These are phyloP conservation scores for Altica lythri DNA, from an alignment of 2,888 invertebrate species.

Conservation along the genomic window DNA sequence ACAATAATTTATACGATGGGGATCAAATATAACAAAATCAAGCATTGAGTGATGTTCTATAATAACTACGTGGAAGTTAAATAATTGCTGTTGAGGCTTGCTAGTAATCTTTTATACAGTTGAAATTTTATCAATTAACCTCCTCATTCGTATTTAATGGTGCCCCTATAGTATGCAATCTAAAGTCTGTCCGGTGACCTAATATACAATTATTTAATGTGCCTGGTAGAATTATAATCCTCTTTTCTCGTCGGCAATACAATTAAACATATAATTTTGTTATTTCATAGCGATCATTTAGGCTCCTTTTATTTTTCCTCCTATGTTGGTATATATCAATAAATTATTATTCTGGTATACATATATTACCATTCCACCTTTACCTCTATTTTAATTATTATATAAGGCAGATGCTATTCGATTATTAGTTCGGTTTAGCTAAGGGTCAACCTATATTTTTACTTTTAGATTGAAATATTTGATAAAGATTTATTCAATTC, in stretches of 20 bases:
- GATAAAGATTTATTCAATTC: too few species aligned
- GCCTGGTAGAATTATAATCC: conserved; percentile 38
- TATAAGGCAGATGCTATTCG: conserved; percentile 1
- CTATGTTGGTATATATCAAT: conserved; percentile 24
- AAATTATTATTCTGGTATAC: conserved; percentile 25
- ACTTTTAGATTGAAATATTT: too few species aligned
- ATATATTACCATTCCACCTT: conserved; percentile 1
- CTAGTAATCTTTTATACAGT: conserved; percentile 50
- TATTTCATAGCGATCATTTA: conserved; percentile 34
- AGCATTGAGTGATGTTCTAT: conserved; percentile 50
- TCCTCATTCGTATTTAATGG: conserved; percentile 50
- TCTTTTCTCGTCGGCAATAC: conserved; percentile 31
- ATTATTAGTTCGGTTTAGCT: too few species aligned
- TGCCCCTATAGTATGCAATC: conserved; percentile 45
- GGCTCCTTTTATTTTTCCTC: conserved; percentile 24
- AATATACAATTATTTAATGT: conserved; percentile 45
- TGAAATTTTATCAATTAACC: conserved; percentile 52
- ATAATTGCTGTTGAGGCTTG: conserved; percentile 47
- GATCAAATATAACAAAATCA: conserved; percentile 47
- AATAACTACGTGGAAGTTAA: conserved; percentile 48
- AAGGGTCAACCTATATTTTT: too few species aligned
- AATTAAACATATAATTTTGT: conserved; percentile 39
- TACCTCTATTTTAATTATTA: not conserved
- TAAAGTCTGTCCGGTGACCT: conserved; percentile 39
- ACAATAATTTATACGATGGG: conserved; percentile 36